Percentiles rank a stretch among this genome's conserved stretches.
Conservation (phyloP, 2,888 invertebrate species). For the Lithophane socia region DNA sequence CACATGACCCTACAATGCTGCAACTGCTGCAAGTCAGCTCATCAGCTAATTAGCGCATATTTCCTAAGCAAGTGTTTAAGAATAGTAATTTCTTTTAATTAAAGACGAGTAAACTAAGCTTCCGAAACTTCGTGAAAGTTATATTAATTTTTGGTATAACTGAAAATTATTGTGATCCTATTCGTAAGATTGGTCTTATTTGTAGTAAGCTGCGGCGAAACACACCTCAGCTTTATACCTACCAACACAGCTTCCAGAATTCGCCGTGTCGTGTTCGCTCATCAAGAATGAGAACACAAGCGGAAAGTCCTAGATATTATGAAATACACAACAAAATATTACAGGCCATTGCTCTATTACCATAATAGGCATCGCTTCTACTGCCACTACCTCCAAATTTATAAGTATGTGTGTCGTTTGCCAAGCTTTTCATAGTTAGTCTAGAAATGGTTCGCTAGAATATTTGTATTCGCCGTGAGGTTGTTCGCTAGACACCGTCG, state of each 20-base stretch:
- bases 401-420: constrained; percentile 69
- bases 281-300: constrained; percentile 16
- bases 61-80: neutral
- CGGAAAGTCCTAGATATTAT: constrained; percentile 23
- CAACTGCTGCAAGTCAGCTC: too few species aligned
- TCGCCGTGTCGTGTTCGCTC: neutral
- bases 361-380: constrained; percentile 35
- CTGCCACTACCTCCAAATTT: constrained; percentile 43
- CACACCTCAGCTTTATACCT: neutral
- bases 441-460: constrained; percentile 69
- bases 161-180: neutral
- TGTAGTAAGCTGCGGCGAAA: neutral
- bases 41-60: too few species aligned
- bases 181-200: neutral
- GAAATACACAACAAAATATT: constrained; percentile 16
- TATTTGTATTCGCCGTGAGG: constrained; percentile 84
- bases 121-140: neutral
- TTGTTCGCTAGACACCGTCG: constrained; percentile 76
- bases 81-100: neutral
- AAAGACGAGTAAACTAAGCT: neutral
- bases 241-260: neutral
- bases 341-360: constrained; percentile 27
- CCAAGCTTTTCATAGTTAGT: constrained; percentile 81
- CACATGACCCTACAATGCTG: too few species aligned
- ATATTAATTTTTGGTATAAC: neutral